Evolutionary conservation across 2,113 vertebrate genomes (phyloP), one percentile per base, ranked within the genome.

Genomic region (Ceratotherium simum): DNA sequence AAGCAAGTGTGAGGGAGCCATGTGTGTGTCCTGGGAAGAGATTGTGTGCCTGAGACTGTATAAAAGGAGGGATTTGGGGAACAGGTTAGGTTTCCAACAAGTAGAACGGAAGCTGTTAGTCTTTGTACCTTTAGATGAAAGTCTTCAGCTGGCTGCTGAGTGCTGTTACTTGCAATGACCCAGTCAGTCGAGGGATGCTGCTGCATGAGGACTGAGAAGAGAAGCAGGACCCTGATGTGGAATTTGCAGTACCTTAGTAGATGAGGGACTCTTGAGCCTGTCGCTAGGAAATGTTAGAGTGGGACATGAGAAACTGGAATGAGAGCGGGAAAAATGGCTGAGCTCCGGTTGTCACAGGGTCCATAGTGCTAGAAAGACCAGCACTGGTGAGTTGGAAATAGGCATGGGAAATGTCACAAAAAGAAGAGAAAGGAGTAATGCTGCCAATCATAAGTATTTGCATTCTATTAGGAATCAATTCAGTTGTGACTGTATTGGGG

Each of bases 391-490:
- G 91, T n/a, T 33, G 23, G n/a, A 60, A 27, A 3, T 12, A 48
- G 2, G 1, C 46, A 0, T 12, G 31, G 25, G 23, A 73, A 79
- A 2, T 29, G 33, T 2, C 18, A 56, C 60, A 39, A 4, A 56
- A 58, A 7, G 56, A 42, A 51, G 69, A 67, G 60, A n/a, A 33
- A 16, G 46, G 29, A 36, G 48, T 21, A 2, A 10, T 27, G 60
- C 10, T 56, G 39, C 48, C 42, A 0, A 0, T 33, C 31, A 0
- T n/a, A 29, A 72, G 11, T 16, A 1, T 8, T 42, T 36, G 31
- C 13, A 0, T 72, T n/a, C 48, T n/a, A 13, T 31, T 1, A 48
- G 80, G 69, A 56, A 11, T 54, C 33, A 12, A 2, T 54, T 80
- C 42, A 6, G 5, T 21, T 69, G 51, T 48, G 75, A 23, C 21